A percentile compares a stretch with the other conserved stretches of the same genome.
Evolutionary conservation across 1,140 invertebrate genomes (phyloP).

Genomic region (Calliphora vicina): DNA sequence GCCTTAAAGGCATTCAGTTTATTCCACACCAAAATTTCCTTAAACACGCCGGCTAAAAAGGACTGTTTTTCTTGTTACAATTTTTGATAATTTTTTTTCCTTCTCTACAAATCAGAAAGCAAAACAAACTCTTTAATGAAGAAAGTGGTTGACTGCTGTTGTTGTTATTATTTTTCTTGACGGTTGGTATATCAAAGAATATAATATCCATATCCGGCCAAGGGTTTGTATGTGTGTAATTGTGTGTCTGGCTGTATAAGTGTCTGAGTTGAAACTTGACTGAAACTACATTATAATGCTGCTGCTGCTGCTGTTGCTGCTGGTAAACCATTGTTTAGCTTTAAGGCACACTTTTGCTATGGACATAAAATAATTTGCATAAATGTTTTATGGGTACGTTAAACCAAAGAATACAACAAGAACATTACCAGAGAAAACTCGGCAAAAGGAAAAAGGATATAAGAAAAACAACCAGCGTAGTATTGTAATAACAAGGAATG

Average conservation of each 20-base stretch:
- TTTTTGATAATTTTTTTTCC: neutral
- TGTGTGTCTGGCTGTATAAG: neutral
- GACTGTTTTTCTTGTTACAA: slow-evolving; percentile 2
- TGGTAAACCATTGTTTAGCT: slow-evolving; percentile 24
- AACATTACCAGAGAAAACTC: neutral
- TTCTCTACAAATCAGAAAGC: neutral
- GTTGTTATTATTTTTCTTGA: neutral
- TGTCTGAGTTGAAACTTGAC: neutral
- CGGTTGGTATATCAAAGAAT: neutral
- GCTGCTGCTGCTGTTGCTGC: neutral
- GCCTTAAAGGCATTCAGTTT: slow-evolving; percentile 26
- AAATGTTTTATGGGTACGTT: slow-evolving; percentile 26
- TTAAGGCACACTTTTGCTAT: slow-evolving; percentile 11
- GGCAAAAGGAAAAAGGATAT: neutral
- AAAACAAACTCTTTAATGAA: neutral
- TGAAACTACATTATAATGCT: neutral
- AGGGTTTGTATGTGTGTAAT: neutral
- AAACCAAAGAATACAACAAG: neutral
- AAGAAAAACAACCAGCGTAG: neutral
- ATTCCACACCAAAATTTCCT: neutral
- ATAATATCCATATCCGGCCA: neutral
- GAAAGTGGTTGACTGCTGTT: neutral
- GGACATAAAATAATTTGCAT: slow-evolving; percentile 34
- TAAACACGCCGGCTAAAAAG: neutral
- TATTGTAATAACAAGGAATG: neutral